phyloP scores from a whole-genome alignment of 1,140 invertebrate genomes.

The Hetaerina americana region DNA sequence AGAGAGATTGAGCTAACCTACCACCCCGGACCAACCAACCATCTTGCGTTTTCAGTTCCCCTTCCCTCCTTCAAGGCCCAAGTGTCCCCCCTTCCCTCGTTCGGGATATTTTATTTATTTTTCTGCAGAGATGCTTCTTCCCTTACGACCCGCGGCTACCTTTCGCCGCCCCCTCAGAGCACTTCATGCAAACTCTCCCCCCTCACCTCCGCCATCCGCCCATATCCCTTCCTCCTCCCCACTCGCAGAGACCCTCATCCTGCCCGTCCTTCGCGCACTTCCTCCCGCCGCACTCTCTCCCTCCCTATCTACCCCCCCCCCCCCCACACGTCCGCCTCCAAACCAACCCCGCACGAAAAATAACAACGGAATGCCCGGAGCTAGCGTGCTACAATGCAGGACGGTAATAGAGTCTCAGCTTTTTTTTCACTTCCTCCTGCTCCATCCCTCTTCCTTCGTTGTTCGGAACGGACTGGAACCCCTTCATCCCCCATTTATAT shows the following conservation, averaged over 20 bases:
- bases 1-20: no score
- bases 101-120: slow-evolving; percentile 1
- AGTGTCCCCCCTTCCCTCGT: neutral
- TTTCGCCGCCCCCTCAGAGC: no score
- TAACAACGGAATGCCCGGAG: neutral
- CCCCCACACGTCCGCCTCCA: neutral
- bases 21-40: no score
- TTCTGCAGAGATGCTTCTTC: neutral
- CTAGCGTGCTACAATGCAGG: neutral
- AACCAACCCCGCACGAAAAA: neutral
- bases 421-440: neutral
- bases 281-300: neutral
- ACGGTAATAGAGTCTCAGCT: neutral
- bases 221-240: neutral
- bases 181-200: no score
- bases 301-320: neutral
- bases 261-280: no score
- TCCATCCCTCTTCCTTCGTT: neutral
- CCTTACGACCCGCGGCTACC: neutral
- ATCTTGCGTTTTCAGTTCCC: no score
- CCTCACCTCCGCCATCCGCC: neutral
- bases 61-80: neutral
- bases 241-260: neutral
- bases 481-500: neutral
- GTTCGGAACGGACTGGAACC: neutral